Conservation (phyloP, 2,888 invertebrate species). For the Synergus gifuensis region DNA sequence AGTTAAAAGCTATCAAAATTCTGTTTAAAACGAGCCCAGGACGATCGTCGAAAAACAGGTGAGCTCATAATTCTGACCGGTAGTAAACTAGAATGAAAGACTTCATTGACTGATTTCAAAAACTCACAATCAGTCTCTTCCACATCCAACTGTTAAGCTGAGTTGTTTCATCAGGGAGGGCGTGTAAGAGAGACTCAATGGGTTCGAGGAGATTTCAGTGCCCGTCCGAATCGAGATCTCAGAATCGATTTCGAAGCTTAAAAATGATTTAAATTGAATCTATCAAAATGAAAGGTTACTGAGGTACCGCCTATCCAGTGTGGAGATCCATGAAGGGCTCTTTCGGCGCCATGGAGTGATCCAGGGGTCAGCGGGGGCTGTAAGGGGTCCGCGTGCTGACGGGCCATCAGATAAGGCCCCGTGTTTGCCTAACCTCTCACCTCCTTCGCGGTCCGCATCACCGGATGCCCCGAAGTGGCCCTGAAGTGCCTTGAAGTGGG, state of each 20-base stretch:
- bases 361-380: slow-evolving; percentile 58
- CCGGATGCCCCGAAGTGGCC: slow-evolving; percentile 58
- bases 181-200: slow-evolving; percentile 5
- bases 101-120: background rate
- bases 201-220: background rate
- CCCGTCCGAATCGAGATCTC: background rate
- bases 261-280: slow-evolving; percentile 66
- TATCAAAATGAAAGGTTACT: slow-evolving; percentile 64
- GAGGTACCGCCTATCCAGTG: slow-evolving; percentile 59
- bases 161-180: background rate
- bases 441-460: slow-evolving; percentile 65
- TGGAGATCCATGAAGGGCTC: slow-evolving; percentile 55
- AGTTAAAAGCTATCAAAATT: no score
- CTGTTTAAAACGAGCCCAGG: no score
- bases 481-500: slow-evolving; percentile 66
- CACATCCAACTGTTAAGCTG: background rate
- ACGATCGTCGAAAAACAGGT: no score
- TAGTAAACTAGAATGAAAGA: background rate
- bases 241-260: slow-evolving; percentile 42
- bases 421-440: slow-evolving; percentile 77
- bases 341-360: slow-evolving; percentile 52
- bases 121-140: background rate
- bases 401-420: slow-evolving; percentile 76
- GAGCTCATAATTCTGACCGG: no score
- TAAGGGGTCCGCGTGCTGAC: slow-evolving; percentile 67